Conservation (phyloP, 2,797 vertebrate genomes). For the Rhynchotus rufescens region DNA sequence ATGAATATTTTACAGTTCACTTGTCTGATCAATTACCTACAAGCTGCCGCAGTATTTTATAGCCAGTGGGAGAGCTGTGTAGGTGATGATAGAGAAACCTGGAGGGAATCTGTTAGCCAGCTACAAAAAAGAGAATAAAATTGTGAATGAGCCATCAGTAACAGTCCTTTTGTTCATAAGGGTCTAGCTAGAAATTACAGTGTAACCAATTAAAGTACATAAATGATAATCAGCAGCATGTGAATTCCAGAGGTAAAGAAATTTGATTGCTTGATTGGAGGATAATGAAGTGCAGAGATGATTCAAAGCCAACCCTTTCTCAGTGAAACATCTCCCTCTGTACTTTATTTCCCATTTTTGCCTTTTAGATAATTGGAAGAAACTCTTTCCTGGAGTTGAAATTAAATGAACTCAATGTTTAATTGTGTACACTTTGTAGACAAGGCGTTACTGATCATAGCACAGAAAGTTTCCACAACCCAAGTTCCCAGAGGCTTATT, state of each 20-base stretch:
- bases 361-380: conserved; percentile 63
- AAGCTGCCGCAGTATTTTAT: conserved; percentile 98
- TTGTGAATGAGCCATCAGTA: conserved; percentile 82
- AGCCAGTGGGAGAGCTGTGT: conserved; percentile 88
- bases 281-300: conserved; percentile 80
- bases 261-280: conserved; percentile 84
- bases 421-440: conserved; percentile 5
- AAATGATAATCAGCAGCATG: conserved; percentile 86
- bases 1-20: conserved; percentile 99
- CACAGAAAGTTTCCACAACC: not conserved
- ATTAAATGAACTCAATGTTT: conserved; percentile 51
- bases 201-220: conserved; percentile 89
- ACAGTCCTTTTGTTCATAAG: conserved; percentile 77
- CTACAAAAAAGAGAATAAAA: conserved; percentile 79
- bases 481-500: conserved; percentile 9
- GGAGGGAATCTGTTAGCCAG: conserved; percentile 84
- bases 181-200: conserved; percentile 81
- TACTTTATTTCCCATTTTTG: conserved; percentile 64
- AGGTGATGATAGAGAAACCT: conserved; percentile 90
- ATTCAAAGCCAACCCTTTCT: conserved; percentile 78
- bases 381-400: conserved; percentile 52
- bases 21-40: conserved; percentile 99
- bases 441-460: not conserved
- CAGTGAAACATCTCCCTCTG: conserved; percentile 39
- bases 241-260: conserved; percentile 86